Evolutionary conservation across 1,140 invertebrate species (phyloP).

Genomic region (Musca vetustissima): DNA sequence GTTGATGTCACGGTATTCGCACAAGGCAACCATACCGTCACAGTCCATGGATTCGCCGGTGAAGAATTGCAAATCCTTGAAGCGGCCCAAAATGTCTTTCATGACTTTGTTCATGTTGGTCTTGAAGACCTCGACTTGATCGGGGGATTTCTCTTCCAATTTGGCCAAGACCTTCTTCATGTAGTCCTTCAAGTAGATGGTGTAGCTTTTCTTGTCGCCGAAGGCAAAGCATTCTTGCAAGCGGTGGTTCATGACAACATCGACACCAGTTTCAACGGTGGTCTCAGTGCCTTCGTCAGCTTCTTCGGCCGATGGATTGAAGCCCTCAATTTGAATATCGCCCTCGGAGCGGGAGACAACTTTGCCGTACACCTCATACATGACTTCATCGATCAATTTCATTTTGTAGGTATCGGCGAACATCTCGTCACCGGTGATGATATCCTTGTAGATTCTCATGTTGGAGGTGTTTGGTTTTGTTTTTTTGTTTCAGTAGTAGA

Average conservation of each 20-base stretch:
- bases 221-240: constrained; percentile 85
- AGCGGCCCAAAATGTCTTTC: constrained; percentile 88
- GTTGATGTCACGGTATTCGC: constrained; percentile 90
- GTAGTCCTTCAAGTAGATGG: constrained; percentile 91
- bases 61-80: constrained; percentile 94
- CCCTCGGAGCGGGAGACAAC: constrained; percentile 74
- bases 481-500: constrained; percentile 16
- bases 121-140: constrained; percentile 87
- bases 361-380: constrained; percentile 95
- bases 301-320: constrained; percentile 92
- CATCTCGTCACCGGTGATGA: constrained; percentile 95
- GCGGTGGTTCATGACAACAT: constrained; percentile 91
- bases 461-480: constrained; percentile 57
- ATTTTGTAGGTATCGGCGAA: constrained; percentile 97
- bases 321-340: constrained; percentile 80
- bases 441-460: constrained; percentile 96
- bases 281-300: constrained; percentile 82
- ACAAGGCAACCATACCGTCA: constrained; percentile 89
- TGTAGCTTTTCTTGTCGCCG: constrained; percentile 86
- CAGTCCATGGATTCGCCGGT: constrained; percentile 93
- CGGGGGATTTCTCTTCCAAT: constrained; percentile 75
- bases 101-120: constrained; percentile 93
- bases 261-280: constrained; percentile 77
- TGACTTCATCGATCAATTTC: constrained; percentile 87
- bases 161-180: constrained; percentile 93